These are phyloP conservation scores for Oncorhynchus kisutch DNA, from an alignment of 2,113 vertebrate species.

Conservation along the genomic window DNA sequence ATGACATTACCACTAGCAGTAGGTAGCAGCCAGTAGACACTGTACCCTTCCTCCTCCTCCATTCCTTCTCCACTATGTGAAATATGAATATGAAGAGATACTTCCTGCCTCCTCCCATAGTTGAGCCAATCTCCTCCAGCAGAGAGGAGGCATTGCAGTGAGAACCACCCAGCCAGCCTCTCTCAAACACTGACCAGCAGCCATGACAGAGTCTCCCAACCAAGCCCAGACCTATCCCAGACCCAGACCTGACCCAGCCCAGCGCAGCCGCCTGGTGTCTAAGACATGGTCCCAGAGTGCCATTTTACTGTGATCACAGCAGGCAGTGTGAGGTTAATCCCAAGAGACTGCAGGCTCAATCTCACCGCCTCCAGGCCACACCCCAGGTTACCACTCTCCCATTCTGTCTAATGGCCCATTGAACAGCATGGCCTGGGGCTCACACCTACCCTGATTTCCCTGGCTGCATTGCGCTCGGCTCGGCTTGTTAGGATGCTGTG, in stretches of 20 bases:
- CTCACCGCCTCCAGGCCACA: constrained; percentile 55
- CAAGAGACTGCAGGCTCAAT: constrained; percentile 62
- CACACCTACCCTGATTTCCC: constrained; percentile 42
- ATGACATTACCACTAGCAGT: neutral
- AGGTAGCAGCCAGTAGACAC: neutral
- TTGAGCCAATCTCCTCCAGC: neutral
- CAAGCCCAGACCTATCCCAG: neutral
- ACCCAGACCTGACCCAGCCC: neutral
- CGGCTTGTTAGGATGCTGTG: constrained; percentile 24
- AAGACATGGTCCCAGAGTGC: constrained; percentile 54
- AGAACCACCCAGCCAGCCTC: neutral
- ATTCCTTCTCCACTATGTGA: neutral
- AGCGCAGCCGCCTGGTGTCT: constrained; percentile 30
- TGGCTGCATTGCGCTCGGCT: constrained; percentile 23
- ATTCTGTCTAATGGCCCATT: constrained; percentile 41
- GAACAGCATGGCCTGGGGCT: constrained; percentile 29
- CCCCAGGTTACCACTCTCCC: constrained; percentile 36
- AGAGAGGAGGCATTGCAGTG: neutral
- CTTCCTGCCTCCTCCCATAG: neutral
- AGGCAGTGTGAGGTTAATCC: constrained; percentile 69
- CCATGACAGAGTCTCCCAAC: constrained; percentile 25
- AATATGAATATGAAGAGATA: constrained; percentile 1
- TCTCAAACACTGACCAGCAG: constrained; percentile 25
- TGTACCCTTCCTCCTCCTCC: neutral
- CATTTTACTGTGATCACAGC: constrained; percentile 67